These are phyloP conservation scores for Kuschelorhynchus macadamiae DNA, from an alignment of 2,888 invertebrate genomes.

Conservation along the genomic window DNA sequence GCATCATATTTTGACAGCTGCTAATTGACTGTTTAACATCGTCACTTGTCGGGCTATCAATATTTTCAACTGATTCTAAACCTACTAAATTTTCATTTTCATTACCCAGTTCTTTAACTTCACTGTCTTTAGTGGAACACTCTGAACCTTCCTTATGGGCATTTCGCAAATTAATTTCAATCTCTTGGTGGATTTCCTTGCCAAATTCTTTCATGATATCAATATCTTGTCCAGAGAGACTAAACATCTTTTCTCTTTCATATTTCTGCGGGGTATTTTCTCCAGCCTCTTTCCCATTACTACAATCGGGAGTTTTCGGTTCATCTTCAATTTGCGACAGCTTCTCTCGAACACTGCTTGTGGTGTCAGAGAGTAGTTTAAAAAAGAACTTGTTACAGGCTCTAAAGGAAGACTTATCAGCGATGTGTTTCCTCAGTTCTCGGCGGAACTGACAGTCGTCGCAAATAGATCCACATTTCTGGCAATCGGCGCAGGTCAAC, in stretches of 20 bases:
- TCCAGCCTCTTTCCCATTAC: background rate
- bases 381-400: slow-evolving; percentile 11
- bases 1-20: background rate
- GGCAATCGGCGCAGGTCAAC: background rate
- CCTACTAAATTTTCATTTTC: background rate
- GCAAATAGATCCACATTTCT: background rate
- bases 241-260: slow-evolving; percentile 15
- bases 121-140: background rate
- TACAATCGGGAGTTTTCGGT: slow-evolving; percentile 4
- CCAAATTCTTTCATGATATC: slow-evolving; percentile 20
- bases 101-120: background rate
- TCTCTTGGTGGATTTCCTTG: slow-evolving; percentile 18
- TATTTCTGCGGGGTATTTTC: background rate
- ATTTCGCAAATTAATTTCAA: slow-evolving; percentile 13
- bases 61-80: background rate
- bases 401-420: background rate
- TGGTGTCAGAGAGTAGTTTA: slow-evolving; percentile 18
- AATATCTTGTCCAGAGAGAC: slow-evolving; percentile 4
- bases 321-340: slow-evolving; percentile 6
- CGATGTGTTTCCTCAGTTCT: slow-evolving; percentile 10
- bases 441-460: slow-evolving; percentile 13
- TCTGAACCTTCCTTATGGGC: background rate
- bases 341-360: slow-evolving; percentile 12
- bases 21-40: background rate
- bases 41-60: background rate